Base-by-base conservation (phyloP, 2,113 vertebrate genomes). In the Pangasianodon hypophthalmus region DNA sequence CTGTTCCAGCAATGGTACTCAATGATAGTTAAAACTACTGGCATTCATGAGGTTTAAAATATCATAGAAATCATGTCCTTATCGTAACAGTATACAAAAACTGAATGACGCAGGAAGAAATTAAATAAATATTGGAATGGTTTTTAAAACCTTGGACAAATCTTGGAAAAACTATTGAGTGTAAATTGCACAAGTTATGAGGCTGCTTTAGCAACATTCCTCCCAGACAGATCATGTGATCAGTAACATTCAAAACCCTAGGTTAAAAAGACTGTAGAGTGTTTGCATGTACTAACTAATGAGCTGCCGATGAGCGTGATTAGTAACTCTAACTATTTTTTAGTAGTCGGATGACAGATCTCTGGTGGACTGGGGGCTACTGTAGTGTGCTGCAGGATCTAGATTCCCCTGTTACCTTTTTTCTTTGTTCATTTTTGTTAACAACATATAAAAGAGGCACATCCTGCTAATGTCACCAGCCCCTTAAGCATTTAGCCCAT, bases 401-500 rank as follows among this genome's bases (percentile, higher is more conserved):
- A 26, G 11, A 84, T 52, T 87, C 6, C 37, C 67, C 29, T 24
- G 32, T 16, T 75, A 58, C 24, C 3, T 56, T 44, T 77, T 73
- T 85, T 58, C 64, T 71, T 86, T 50, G 46, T 73, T 56, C 21
- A 18, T 32, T 58, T 87, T 71, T 54, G 48, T 21, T 41, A 73
- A 58, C 69, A 77, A 41, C 13, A 18, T 44, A 87, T 41, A 41
- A 58, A 48, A 56, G 29, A 73, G 52, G 21, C 11, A 58, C 69
- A 87, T 89, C 50, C 24, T 24, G 75, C 85, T 85, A 24, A 48
- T 75, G 62, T 88, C 82, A 90, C 77, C 48, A 87, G 19, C 21
- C 77, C 91, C 84, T 50, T 83, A 69, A 85, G 89, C 71, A 5
- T 69, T 82, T 24, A 89, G 37, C 75, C 71, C 62, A 52, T 85